Conservation (phyloP, 2,113 vertebrate genomes). For the Dipodomys spectabilis region DNA sequence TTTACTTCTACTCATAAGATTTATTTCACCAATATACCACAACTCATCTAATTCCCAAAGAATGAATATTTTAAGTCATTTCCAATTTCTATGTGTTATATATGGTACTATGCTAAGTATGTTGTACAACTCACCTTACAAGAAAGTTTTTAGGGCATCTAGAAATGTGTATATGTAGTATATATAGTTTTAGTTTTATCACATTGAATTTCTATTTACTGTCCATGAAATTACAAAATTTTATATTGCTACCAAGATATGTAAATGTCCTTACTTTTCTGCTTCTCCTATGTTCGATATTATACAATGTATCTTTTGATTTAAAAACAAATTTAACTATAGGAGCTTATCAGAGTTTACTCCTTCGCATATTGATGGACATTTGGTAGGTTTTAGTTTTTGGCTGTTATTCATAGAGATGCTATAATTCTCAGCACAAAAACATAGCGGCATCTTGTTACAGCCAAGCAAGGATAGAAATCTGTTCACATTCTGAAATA, state of each 20-base stretch:
- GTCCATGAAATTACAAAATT: not conserved
- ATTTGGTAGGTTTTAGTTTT: slow-evolving; percentile 1
- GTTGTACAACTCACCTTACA: not conserved
- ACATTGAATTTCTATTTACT: slow-evolving; percentile 2
- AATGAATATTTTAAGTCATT: slow-evolving; percentile 1
- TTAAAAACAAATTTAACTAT: slow-evolving; percentile 29
- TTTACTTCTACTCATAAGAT: slow-evolving; percentile 25
- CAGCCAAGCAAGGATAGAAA: not conserved
- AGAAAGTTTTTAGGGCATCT: not conserved
- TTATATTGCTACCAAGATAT: not conserved
- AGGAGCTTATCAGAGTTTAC: not conserved
- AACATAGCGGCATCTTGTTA: not conserved
- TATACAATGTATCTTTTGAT: not conserved
- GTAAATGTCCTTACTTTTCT: not conserved
- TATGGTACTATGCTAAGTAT: not conserved
- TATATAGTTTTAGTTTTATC: slow-evolving; percentile 20
- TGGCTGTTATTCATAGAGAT: not conserved
- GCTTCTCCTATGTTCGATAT: not conserved
- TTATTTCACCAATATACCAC: not conserved
- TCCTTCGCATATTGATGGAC: not conserved
- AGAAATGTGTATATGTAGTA: not conserved
- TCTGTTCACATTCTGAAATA: not conserved
- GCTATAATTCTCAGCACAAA: not conserved
- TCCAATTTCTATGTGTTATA: not conserved
- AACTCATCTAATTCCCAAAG: not conserved